Percentiles rank a stretch among this genome's conserved stretches.
phyloP scores from a whole-genome alignment of 2,113 vertebrate genomes.

The Cyanoderma ruficeps region DNA sequence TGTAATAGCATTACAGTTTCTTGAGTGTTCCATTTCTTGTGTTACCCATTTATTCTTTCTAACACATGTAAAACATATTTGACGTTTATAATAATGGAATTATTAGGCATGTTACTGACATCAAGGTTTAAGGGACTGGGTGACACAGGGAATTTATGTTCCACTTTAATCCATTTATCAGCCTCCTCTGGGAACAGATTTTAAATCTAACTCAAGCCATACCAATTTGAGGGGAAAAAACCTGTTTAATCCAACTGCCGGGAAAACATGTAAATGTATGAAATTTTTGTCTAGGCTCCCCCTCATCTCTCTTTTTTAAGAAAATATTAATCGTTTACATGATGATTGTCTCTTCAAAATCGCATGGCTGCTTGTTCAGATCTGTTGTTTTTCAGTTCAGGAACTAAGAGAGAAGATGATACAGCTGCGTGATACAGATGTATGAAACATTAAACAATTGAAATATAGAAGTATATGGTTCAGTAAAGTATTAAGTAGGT shows the following conservation, averaged over 20 bases:
- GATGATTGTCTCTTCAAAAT: not conserved
- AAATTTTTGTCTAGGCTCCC: not conserved
- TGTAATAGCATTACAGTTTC: constrained; percentile 14
- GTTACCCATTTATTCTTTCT: constrained; percentile 35
- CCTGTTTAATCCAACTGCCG: constrained; percentile 7
- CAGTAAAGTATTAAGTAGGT: not conserved
- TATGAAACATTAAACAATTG: not conserved
- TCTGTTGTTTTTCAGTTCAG: not conserved
- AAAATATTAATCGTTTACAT: not conserved
- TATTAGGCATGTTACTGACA: constrained; percentile 72
- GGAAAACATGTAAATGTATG: constrained; percentile 17
- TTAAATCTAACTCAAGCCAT: constrained; percentile 66
- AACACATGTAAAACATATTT: constrained; percentile 63
- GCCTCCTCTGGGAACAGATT: constrained; percentile 56
- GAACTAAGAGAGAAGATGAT: not conserved
- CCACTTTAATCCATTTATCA: constrained; percentile 73
- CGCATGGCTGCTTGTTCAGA: not conserved
- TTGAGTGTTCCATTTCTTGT: constrained; percentile 35
- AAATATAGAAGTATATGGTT: not conserved
- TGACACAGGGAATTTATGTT: constrained; percentile 72
- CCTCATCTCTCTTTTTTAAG: not conserved
- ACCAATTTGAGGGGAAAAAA: not conserved
- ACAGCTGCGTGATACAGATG: not conserved
- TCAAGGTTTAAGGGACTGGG: constrained; percentile 65
- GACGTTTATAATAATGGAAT: constrained; percentile 71